Percentiles rank a stretch among this genome's conserved stretches.
Evolutionary conservation across 2,113 vertebrate species (phyloP).

Genomic region (Sterrhoptilus dennistouni): DNA sequence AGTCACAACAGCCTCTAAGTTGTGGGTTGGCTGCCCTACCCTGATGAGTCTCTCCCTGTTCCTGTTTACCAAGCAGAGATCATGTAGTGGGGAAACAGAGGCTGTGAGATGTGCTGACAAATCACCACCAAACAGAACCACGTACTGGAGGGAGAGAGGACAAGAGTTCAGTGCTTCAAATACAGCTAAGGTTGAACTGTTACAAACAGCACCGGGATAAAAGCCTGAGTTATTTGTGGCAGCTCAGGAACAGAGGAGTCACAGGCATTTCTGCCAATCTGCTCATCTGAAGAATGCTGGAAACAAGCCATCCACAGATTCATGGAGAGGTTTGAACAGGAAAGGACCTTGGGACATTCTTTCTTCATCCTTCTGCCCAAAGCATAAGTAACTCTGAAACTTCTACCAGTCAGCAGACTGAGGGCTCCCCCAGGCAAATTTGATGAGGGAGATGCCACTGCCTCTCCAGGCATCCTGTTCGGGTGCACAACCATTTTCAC

Average conservation of each 20-base stretch:
- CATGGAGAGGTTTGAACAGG: background rate
- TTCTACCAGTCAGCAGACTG: background rate
- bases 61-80: constrained; percentile 25
- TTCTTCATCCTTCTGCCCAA: background rate
- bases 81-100: background rate
- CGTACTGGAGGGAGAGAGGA: fast-evolving
- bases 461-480: background rate
- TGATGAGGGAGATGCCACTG: background rate
- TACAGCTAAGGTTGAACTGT: background rate
- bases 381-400: background rate
- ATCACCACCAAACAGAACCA: background rate
- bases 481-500: background rate
- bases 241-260: background rate
- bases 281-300: background rate
- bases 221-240: background rate
- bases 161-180: background rate
- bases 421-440: background rate
- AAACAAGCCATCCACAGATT: background rate
- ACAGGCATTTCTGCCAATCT: background rate
- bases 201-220: fast-evolving
- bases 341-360: background rate
- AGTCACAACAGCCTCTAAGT: background rate
- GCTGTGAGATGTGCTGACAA: background rate
- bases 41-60: background rate
- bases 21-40: background rate